phyloP scores from a whole-genome alignment of 2,113 vertebrate species.

The Anolis carolinensis region DNA sequence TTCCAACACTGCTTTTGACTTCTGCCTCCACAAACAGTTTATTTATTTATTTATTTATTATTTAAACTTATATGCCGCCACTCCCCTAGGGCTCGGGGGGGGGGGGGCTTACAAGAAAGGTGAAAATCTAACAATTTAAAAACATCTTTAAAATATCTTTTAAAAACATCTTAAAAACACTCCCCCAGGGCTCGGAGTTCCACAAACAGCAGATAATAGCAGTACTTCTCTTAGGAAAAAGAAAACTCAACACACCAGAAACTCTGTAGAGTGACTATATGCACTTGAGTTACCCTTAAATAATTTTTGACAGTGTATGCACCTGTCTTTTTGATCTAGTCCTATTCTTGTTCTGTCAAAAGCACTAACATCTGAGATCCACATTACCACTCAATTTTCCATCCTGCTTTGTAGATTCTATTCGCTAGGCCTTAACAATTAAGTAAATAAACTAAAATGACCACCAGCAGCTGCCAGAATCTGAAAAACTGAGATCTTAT shows the following conservation, averaged over 20 bases:
- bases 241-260: not conserved
- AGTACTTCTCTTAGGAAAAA: too few species aligned
- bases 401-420: not conserved
- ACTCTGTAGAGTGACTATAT: not conserved
- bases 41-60: too few species aligned
- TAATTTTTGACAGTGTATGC: not conserved
- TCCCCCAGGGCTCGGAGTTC: too few species aligned
- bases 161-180: too few species aligned
- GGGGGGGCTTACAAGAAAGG: too few species aligned
- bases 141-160: too few species aligned
- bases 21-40: too few species aligned
- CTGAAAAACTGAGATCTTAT: conserved; percentile 65
- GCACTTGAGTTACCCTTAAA: not conserved
- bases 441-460: conserved; percentile 48
- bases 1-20: too few species aligned
- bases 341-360: not conserved
- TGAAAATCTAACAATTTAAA: too few species aligned
- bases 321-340: not conserved
- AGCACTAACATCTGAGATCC: not conserved
- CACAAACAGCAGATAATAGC: too few species aligned
- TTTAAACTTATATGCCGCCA: too few species aligned
- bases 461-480: conserved; percentile 61
- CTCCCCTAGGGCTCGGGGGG: too few species aligned
- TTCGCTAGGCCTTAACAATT: conserved; percentile 36
- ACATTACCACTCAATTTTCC: not conserved